Evolutionary conservation across 2,797 vertebrate species (phyloP), one percentile per base, ranked within the genome.

Genomic region (Sebastes alutus): DNA sequence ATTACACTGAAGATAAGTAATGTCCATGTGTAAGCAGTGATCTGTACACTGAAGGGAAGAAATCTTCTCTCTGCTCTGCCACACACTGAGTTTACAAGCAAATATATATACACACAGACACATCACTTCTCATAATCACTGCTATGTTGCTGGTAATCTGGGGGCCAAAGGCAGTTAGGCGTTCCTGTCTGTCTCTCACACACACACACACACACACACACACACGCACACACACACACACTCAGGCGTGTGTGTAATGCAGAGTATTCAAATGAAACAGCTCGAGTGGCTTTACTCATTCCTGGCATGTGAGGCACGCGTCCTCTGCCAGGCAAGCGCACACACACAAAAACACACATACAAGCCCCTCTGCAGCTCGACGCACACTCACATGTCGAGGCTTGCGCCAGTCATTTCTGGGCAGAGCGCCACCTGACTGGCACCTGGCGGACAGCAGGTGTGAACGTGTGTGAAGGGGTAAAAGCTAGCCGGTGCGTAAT

Each of bases 101-200:
- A 27, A 83, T 75, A 83, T 77, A 91, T 72, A 66, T 20, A 58
- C 8, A 70, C 29, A 56, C 16, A 33, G 27, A 58, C 62, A 66
- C 81, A 86, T 88, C 88, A 86, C 81, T 91, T 94, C 92, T 82
- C 77, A 87, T 86, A 72, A 89, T 84, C 74, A 56, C 69, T 9
- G 60, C 35, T 60, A 10, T 46, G 2, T 55, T 78, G 35, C 77
- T 72, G 79, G 80, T 77, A 86, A 87, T 62, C 8, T 54, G 10
- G 42, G 42, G 49, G 78, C 52, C 69, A 87, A 23, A 78, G 72
- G 38, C 69, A 18, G 62, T 65, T 18, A 64, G 61, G 3, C 22
- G 4, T 23, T 38, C 61, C 61, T 13, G 18, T 60, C 20, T 7
- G 7, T 59, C 9, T 6, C 61, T 67, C 22, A 13, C 11, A 23